These are phyloP conservation scores for Geodia barretti DNA, from an alignment of 37 sponge, comb jelly and placozoan species.

Conservation along the genomic window DNA sequence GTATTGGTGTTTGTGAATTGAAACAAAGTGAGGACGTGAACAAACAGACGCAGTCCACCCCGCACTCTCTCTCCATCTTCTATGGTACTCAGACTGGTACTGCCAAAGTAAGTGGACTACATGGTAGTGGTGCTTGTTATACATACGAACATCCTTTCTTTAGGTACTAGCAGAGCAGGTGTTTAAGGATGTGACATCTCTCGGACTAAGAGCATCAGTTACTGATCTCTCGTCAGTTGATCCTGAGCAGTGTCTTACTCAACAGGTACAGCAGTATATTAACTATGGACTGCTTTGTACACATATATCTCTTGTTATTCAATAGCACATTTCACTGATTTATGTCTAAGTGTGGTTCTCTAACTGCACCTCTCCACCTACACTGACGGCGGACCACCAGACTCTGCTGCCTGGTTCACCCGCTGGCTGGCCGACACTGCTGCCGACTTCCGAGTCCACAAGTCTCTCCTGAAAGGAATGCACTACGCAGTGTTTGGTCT, in stretches of 20 bases:
- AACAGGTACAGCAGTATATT: constrained; percentile 71
- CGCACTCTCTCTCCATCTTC: constrained; percentile 28
- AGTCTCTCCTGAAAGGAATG: constrained; percentile 66
- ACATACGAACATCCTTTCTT: neutral
- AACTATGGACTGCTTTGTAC: no score
- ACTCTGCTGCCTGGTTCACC: constrained; percentile 76
- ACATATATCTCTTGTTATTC: no score
- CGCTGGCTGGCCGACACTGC: constrained; percentile 81
- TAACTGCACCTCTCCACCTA: constrained; percentile 94
- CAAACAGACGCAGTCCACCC: no score
- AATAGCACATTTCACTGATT: no score
- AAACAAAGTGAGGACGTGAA: no score
- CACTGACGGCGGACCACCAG: constrained; percentile 88
- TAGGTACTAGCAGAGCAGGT: constrained; percentile 68
- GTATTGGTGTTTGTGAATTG: no score
- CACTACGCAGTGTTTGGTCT: constrained; percentile 87
- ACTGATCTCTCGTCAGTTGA: constrained; percentile 51
- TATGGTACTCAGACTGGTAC: constrained; percentile 89
- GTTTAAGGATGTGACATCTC: constrained; percentile 2
- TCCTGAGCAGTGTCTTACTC: constrained; percentile 73
- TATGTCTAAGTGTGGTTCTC: no score
- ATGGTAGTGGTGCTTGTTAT: no score
- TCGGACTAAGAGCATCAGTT: constrained; percentile 12
- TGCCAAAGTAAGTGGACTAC: constrained; percentile 63
- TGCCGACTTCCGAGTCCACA: constrained; percentile 84